Conservation (phyloP, 2,797 vertebrate species). For the Otolemur crassicaudatus region DNA sequence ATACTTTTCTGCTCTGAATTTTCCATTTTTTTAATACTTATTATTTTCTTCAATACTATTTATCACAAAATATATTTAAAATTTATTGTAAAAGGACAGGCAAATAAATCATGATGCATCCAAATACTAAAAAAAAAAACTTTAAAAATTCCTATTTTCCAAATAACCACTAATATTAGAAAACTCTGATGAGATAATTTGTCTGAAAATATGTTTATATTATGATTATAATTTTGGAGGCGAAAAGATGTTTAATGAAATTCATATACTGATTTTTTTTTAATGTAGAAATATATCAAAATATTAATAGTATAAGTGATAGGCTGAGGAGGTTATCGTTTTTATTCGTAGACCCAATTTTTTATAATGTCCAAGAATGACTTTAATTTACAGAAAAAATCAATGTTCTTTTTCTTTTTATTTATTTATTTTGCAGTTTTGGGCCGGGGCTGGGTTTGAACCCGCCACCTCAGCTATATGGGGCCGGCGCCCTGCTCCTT, state of each 20-base stretch:
- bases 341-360: neutral
- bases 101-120: neutral
- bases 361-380: neutral
- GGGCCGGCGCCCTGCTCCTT: too few relatives aligned
- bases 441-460: too few relatives aligned
- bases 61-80: neutral
- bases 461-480: too few relatives aligned
- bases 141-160: neutral
- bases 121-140: neutral
- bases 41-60: conserved; percentile 29
- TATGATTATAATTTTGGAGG: neutral
- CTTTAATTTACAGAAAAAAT: conserved; percentile 11
- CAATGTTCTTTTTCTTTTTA: neutral
- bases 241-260: neutral
- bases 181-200: conserved; percentile 27
- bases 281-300: neutral
- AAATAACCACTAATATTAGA: neutral
- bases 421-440: too few relatives aligned
- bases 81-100: neutral
- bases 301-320: neutral
- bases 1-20: neutral
- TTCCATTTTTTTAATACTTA: neutral
- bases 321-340: neutral
- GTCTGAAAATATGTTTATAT: neutral
- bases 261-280: neutral